Base-by-base conservation (phyloP, 1,140 invertebrate species). In the Anastrepha ludens region DNA sequence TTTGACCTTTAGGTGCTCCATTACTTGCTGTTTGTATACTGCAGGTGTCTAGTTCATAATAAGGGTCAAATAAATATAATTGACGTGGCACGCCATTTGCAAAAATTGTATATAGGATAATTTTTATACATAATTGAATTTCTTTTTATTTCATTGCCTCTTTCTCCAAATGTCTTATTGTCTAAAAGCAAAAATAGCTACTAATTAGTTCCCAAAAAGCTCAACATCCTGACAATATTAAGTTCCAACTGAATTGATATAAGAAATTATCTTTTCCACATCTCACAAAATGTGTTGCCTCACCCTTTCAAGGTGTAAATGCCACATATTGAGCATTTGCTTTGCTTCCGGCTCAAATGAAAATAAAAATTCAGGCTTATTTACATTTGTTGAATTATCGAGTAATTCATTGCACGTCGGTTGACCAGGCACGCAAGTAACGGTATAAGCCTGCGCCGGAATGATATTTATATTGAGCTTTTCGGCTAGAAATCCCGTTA, bases 401-500 rank as follows among this genome's bases (percentile, higher is more conserved):
- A 93, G 93, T 47, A 96, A 90, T 67, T 94, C 93, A 88, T 94
- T 91, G 59, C 93, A 94, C 85, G 93, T 90, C 64, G 95, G 89
- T 41, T 4, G 50, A 1, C 44, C 3, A 15, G 5, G 2, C 15
- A 5, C 8, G 17, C 85, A 65, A 65, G 29, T 7, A 1, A 39
- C 17, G 0, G 85, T 86, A 29, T 62, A 86, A 65, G 4, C 39
- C 17, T 55, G 39, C 20, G 85, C 58, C 62, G 93, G 91, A 13
- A 95, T 95, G 87, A 95, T 94, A 13, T 94, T 94, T 50, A 96
- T 91, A 91, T 95, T 95, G 13, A 95, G 93, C 91, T 94, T 94
- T 89, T 94, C 91, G 2, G 95, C 95, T 86, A 97, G 91, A 8
- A 95, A 95, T 44, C 97, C 97, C 1, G 97, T 97, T 39, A 98